These are phyloP conservation scores for Agriopis aurantiaria DNA, from an alignment of 2,888 invertebrate genomes.

Conservation along the genomic window DNA sequence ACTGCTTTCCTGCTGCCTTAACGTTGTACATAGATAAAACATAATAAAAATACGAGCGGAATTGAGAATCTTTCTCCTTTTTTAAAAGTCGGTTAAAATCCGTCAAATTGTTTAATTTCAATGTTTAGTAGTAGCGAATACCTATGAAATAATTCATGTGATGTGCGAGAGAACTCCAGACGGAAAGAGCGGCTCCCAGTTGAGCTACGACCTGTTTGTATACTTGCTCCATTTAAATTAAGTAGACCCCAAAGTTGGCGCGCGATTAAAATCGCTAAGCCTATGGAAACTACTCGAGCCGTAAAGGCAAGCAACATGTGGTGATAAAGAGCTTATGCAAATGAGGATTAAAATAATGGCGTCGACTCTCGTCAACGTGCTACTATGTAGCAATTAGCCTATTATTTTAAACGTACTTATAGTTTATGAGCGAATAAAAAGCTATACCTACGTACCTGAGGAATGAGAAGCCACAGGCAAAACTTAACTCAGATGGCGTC, in stretches of 20 bases:
- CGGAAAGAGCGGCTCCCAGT: not conserved
- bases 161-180: too few relatives aligned
- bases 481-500: too few relatives aligned
- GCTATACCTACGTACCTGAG: too few relatives aligned
- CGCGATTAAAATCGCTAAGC: conserved; percentile 21
- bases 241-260: conserved; percentile 17
- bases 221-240: conserved; percentile 14
- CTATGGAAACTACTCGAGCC: conserved; percentile 8
- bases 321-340: conserved; percentile 15
- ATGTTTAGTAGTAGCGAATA: too few relatives aligned
- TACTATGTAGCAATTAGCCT: not conserved
- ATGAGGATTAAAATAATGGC: conserved; percentile 16
- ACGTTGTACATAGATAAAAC: too few relatives aligned
- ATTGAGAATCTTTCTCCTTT: too few relatives aligned
- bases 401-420: not conserved
- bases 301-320: conserved; percentile 18
- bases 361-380: not conserved
- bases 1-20: too few relatives aligned
- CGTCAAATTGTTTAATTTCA: too few relatives aligned
- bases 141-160: too few relatives aligned
- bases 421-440: not conserved
- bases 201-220: not conserved
- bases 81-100: too few relatives aligned
- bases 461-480: too few relatives aligned
- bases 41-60: too few relatives aligned